Evolutionary conservation across 92 coral and sea anemone species (phyloP).

Genomic region (Epizoanthus illoricatus): DNA sequence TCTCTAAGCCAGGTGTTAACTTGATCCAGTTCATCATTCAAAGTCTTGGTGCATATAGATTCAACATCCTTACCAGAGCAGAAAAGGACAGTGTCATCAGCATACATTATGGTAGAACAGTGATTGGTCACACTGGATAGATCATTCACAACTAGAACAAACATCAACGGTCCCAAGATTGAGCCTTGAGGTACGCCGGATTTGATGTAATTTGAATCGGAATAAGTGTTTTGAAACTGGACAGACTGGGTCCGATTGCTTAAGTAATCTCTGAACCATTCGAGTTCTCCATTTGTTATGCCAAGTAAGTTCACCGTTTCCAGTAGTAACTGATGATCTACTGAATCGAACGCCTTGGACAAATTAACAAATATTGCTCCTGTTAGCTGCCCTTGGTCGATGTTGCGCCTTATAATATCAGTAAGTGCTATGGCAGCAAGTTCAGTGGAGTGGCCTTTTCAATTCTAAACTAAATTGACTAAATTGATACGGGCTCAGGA

Average conservation of each 20-base stretch:
- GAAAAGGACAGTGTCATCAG: not conserved
- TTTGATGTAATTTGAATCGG: constrained; percentile 9
- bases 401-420: constrained; percentile 16
- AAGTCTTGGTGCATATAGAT: no score
- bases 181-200: not conserved
- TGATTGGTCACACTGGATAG: not conserved
- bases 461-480: no score
- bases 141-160: constrained; percentile 22
- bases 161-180: constrained; percentile 19
- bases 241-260: constrained; percentile 14
- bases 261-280: not conserved
- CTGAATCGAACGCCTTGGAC: constrained; percentile 13
- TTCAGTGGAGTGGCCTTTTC: not conserved
- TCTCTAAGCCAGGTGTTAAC: no score
- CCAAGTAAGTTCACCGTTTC: not conserved
- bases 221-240: not conserved
- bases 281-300: no score
- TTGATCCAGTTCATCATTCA: no score
- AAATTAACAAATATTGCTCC: constrained; percentile 28
- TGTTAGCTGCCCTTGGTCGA: constrained; percentile 21
- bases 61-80: no score
- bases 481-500: constrained; percentile 14
- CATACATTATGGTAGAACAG: constrained; percentile 8
- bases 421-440: not conserved
- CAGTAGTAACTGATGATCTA: constrained; percentile 5